These are phyloP conservation scores for Drymodes brunneopygia DNA, from an alignment of 2,113 vertebrate genomes.

Conservation along the genomic window DNA sequence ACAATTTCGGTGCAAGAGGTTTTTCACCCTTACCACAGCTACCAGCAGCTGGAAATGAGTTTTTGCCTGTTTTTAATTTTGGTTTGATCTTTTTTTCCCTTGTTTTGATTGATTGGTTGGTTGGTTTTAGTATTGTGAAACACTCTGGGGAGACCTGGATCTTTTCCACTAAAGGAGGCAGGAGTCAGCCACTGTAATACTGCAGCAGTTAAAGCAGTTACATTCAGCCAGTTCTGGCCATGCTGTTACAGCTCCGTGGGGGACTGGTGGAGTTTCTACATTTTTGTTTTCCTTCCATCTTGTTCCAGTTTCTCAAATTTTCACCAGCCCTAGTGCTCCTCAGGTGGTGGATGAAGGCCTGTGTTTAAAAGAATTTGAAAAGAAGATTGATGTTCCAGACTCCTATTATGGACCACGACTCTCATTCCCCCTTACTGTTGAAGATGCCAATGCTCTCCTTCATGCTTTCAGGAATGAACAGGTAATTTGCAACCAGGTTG, in stretches of 20 bases:
- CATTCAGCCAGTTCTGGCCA: not conserved
- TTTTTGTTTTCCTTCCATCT: not conserved
- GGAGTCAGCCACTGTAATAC: not conserved
- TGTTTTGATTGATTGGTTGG: not conserved
- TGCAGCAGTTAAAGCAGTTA: not conserved
- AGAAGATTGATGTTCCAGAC: conserved; percentile 77
- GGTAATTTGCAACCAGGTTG: conserved; percentile 64
- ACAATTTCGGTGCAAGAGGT: not conserved
- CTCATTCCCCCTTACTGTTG: conserved; percentile 84
- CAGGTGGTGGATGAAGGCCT: conserved; percentile 12
- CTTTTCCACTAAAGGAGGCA: not conserved
- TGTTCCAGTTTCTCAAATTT: conserved; percentile 76
- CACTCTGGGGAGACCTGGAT: not conserved
- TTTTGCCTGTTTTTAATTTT: not conserved
- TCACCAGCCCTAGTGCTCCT: conserved; percentile 66
- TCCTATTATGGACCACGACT: conserved; percentile 86
- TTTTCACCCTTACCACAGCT: not conserved
- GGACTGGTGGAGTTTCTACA: not conserved
- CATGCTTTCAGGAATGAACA: conserved; percentile 85
- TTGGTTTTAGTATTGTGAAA: not conserved
- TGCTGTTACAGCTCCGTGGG: not conserved
- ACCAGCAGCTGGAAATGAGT: not conserved
- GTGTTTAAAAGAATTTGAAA: conserved; percentile 66
- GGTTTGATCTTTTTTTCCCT: not conserved
- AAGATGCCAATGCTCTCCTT: conserved; percentile 81